phyloP scores from a whole-genome alignment of 1,140 invertebrate species.

The Euura lappo region DNA sequence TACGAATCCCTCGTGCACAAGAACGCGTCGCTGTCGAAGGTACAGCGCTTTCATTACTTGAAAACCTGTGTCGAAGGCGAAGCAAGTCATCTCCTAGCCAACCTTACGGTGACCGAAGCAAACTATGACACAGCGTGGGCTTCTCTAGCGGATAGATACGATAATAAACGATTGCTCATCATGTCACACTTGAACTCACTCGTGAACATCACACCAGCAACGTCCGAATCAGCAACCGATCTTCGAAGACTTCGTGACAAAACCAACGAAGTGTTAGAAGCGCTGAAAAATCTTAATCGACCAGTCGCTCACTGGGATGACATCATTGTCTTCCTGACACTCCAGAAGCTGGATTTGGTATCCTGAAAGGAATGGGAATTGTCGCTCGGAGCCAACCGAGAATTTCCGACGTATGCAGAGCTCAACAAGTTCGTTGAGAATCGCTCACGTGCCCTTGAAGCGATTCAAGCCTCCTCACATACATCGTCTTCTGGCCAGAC shows the following conservation, averaged over 20 bases:
- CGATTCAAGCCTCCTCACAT: too few species aligned
- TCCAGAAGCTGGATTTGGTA: neutral
- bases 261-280: neutral
- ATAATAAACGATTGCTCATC: too few species aligned
- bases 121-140: too few species aligned
- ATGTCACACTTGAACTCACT: neutral
- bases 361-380: neutral
- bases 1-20: too few species aligned
- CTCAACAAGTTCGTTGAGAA: slow-evolving; percentile 13
- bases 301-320: neutral
- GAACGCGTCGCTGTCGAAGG: too few species aligned
- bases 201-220: neutral
- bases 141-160: too few species aligned
- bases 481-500: neutral
- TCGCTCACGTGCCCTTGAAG: neutral
- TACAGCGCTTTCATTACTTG: too few species aligned
- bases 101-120: too few species aligned
- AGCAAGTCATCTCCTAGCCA: too few species aligned
- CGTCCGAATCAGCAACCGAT: neutral
- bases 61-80: too few species aligned
- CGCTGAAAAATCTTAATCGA: neutral
- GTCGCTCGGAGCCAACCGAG: neutral
- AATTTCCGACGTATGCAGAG: neutral
- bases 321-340: neutral
- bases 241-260: too few species aligned